These are phyloP conservation scores for Acanthoscelides obtectus DNA, from an alignment of 2,888 invertebrate species.

Conservation along the genomic window DNA sequence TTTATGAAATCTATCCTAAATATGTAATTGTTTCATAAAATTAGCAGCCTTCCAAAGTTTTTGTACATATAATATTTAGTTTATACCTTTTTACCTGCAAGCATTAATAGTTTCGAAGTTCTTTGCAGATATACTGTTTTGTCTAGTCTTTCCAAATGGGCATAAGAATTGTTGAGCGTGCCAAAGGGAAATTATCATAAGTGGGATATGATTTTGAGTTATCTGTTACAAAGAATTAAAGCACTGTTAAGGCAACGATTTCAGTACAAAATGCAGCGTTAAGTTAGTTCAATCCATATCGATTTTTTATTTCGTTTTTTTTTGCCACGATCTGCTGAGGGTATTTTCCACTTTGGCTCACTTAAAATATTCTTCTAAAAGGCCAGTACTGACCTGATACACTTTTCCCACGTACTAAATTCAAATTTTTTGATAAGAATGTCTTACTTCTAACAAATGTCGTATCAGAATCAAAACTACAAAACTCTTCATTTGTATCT, in stretches of 20 bases:
- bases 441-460: constrained; percentile 13
- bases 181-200: neutral
- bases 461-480: constrained; percentile 1
- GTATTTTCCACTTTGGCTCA: neutral
- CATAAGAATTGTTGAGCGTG: constrained; percentile 20
- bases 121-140: constrained; percentile 8
- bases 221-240: neutral
- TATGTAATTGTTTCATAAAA: neutral
- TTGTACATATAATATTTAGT: constrained; percentile 27
- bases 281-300: too few species aligned
- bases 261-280: too few species aligned
- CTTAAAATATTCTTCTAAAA: constrained; percentile 6
- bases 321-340: neutral
- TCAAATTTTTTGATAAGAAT: constrained; percentile 3
- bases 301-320: neutral
- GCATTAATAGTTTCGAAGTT: neutral
- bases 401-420: neutral
- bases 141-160: constrained; percentile 35
- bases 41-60: constrained; percentile 32
- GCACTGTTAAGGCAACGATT: neutral
- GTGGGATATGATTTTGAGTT: neutral
- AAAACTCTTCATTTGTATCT: constrained; percentile 2
- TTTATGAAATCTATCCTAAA: neutral
- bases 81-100: neutral
- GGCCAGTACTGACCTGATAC: constrained; percentile 29